Percentiles rank a stretch among this genome's conserved stretches.
Evolutionary conservation across 2,113 vertebrate species (phyloP).

Genomic region (Vicugna pacos): DNA sequence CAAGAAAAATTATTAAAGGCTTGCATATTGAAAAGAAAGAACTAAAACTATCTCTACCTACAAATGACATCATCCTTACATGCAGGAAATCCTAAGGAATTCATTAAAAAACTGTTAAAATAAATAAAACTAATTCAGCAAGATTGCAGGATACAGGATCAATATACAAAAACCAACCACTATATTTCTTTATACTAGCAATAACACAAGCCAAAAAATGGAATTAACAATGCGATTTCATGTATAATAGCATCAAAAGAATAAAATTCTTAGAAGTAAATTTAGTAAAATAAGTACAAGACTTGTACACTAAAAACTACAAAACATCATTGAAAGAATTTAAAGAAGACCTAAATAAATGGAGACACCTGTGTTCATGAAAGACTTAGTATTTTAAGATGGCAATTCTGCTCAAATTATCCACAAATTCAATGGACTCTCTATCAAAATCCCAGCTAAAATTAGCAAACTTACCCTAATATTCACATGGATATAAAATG

Average conservation of each 20-base stretch:
- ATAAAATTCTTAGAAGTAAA: not conserved
- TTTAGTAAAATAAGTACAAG: not conserved
- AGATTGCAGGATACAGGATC: not conserved
- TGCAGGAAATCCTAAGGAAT: not conserved
- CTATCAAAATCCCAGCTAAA: not conserved
- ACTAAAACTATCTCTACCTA: not conserved
- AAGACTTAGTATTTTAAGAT: not conserved
- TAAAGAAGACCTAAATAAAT: not conserved
- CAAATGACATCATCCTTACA: not conserved
- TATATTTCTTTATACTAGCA: not conserved
- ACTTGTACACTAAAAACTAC: not conserved
- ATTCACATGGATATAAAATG: not conserved
- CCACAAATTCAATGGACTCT: not conserved
- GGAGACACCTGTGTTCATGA: not conserved
- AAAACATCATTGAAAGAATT: not conserved
- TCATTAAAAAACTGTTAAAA: not conserved
- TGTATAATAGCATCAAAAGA: not conserved
- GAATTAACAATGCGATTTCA: not conserved
- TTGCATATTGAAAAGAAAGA: not conserved
- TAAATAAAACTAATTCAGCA: not conserved
- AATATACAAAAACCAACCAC: not conserved
- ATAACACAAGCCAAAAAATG: not conserved
- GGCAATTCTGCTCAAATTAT: not conserved
- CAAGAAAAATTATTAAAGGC: not conserved
- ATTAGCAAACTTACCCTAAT: not conserved